phyloP scores from a whole-genome alignment of 2,113 vertebrate genomes.

The Chauna torquata region DNA sequence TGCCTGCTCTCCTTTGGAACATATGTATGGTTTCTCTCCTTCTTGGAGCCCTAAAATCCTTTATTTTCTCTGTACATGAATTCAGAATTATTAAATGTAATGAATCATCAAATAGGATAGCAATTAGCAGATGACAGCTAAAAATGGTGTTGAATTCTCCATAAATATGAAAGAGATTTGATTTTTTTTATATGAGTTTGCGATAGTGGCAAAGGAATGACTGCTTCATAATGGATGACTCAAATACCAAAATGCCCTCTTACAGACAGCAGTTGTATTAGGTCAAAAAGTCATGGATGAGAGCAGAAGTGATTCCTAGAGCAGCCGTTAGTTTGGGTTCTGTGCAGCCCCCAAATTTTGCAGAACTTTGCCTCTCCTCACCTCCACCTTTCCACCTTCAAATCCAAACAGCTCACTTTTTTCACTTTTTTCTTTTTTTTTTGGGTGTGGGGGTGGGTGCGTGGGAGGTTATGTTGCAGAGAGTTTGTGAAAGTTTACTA shows the following conservation, averaged over 20 bases:
- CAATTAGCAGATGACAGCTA: not conserved
- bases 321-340: accelerated
- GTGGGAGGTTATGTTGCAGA: not conserved
- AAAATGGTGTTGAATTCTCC: not conserved
- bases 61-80: not conserved
- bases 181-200: not conserved
- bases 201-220: not conserved
- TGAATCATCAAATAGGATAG: not conserved
- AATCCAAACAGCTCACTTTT: not conserved
- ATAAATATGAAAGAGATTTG: not conserved
- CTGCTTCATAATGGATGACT: not conserved
- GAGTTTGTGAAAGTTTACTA: not conserved
- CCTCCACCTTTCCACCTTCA: not conserved
- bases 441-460: too few relatives aligned
- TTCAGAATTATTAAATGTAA: not conserved
- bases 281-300: not conserved
- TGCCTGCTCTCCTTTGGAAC: not conserved
- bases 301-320: not conserved
- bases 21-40: not conserved
- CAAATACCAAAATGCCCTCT: not conserved
- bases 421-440: not conserved
- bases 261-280: not conserved
- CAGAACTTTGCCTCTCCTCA: not conserved
- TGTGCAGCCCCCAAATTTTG: not conserved
- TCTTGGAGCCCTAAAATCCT: not conserved